Evolutionary conservation across 2,113 vertebrate species (phyloP).

Genomic region (Murina feae): DNA sequence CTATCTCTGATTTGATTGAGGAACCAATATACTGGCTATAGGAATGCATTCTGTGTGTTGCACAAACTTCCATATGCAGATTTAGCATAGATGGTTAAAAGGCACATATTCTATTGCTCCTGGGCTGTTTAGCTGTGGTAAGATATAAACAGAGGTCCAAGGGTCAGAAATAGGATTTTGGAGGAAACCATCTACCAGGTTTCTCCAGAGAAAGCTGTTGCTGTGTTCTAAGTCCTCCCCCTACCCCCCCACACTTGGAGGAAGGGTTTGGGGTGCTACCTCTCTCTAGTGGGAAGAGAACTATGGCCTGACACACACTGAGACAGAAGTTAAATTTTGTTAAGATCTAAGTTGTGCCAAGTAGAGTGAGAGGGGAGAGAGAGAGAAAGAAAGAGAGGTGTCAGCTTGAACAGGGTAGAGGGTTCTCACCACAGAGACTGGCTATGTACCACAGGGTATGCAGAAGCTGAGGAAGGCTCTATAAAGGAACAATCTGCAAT

Average conservation of each 20-base stretch:
- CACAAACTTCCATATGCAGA: background rate
- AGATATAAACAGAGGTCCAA: background rate
- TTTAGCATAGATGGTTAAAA: background rate
- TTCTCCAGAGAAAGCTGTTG: background rate
- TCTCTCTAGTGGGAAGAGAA: background rate
- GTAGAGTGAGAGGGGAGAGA: no score
- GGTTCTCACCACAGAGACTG: background rate
- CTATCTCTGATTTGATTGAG: background rate
- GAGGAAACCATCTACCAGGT: background rate
- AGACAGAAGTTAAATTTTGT: background rate
- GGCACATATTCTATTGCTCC: background rate
- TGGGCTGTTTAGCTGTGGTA: background rate
- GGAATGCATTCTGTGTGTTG: background rate
- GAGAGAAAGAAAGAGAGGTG: no score
- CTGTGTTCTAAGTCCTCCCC: background rate
- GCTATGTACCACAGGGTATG: background rate
- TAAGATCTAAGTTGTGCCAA: background rate
- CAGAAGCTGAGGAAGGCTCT: background rate
- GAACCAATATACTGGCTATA: background rate
- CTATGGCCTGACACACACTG: background rate
- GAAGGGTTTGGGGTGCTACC: background rate
- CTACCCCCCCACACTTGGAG: background rate
- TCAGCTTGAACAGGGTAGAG: background rate
- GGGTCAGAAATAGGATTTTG: background rate
- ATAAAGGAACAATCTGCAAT: background rate